Percentiles rank a stretch among this genome's conserved stretches.
phyloP scores from a whole-genome alignment of 2,888 invertebrate genomes.

The Ypsolopha scabrella region DNA sequence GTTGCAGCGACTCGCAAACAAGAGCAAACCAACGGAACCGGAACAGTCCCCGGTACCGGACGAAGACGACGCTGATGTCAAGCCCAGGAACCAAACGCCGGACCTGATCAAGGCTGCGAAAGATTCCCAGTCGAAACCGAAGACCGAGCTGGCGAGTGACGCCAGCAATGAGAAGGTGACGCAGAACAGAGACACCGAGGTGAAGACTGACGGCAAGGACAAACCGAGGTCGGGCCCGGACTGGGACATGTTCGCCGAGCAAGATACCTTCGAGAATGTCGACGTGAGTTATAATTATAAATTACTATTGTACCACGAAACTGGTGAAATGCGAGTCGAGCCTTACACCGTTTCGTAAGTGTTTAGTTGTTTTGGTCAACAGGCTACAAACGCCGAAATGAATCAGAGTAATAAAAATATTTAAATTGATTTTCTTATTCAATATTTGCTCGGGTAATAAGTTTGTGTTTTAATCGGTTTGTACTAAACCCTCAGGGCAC shows the following conservation, averaged over 20 bases:
- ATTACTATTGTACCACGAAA: not conserved
- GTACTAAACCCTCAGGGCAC: no score
- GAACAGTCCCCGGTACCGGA: not conserved
- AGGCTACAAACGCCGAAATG: no score
- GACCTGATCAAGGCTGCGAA: conserved; percentile 1
- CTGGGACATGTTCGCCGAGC: conserved; percentile 95
- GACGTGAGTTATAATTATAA: conserved; percentile 72
- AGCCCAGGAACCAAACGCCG: not conserved
- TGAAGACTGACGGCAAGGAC: conserved; percentile 14
- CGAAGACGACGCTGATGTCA: not conserved
- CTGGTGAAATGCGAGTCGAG: no score
- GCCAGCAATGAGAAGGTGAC: not conserved
- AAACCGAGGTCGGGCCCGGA: conserved; percentile 70
- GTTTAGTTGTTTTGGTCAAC: no score
- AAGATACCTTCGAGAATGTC: conserved; percentile 83
- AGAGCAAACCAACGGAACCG: conserved; percentile 8
- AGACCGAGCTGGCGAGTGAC: not conserved
- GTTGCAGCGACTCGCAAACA: conserved; percentile 8
- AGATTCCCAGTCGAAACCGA: not conserved
- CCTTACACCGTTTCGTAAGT: no score
- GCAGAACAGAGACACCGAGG: not conserved
- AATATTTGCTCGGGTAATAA: no score
- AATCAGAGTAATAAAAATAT: no score
- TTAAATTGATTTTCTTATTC: no score
- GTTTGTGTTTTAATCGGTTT: no score